Percentiles rank a stretch among this genome's conserved stretches.
phyloP scores from a whole-genome alignment of 2,797 vertebrate genomes.

The Schizopygopsis malacanthus region DNA sequence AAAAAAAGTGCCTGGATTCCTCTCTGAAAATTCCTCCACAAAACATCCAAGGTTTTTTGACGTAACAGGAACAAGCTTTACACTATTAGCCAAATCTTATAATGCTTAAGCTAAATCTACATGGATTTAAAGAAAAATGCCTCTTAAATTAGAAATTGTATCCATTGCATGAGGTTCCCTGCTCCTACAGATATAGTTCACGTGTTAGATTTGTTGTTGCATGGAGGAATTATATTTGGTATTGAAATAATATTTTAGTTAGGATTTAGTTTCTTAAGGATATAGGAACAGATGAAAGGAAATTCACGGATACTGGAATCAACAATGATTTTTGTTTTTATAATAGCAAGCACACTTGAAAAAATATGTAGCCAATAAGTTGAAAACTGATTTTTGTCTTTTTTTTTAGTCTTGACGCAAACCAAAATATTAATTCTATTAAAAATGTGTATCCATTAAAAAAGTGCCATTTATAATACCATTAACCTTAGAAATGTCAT shows the following conservation, averaged over 20 bases:
- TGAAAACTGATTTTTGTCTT: not conserved
- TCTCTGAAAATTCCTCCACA: slow-evolving; percentile 32
- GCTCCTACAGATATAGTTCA: not conserved
- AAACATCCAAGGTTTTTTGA: slow-evolving; percentile 35
- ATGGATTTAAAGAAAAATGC: not conserved
- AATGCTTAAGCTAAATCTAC: slow-evolving; percentile 30
- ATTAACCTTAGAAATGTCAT: not conserved
- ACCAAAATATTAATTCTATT: not conserved
- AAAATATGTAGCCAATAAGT: not conserved
- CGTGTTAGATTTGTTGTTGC: not conserved
- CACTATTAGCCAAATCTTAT: slow-evolving; percentile 25
- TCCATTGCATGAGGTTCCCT: not conserved
- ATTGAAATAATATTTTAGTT: not conserved
- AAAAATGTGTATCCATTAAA: not conserved
- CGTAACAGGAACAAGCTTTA: slow-evolving; percentile 29
- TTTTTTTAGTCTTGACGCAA: not conserved
- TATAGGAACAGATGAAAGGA: not conserved
- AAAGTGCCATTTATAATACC: not conserved
- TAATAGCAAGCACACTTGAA: not conserved
- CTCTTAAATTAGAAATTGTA: slow-evolving; percentile 24
- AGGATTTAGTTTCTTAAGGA: not conserved
- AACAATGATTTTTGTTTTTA: not conserved
- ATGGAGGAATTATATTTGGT: not conserved
- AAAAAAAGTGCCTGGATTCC: slow-evolving; percentile 28
- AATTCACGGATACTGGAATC: not conserved